These are phyloP conservation scores for Drosophila robusta DNA, from an alignment of 2,888 invertebrate species.

Conservation along the genomic window DNA sequence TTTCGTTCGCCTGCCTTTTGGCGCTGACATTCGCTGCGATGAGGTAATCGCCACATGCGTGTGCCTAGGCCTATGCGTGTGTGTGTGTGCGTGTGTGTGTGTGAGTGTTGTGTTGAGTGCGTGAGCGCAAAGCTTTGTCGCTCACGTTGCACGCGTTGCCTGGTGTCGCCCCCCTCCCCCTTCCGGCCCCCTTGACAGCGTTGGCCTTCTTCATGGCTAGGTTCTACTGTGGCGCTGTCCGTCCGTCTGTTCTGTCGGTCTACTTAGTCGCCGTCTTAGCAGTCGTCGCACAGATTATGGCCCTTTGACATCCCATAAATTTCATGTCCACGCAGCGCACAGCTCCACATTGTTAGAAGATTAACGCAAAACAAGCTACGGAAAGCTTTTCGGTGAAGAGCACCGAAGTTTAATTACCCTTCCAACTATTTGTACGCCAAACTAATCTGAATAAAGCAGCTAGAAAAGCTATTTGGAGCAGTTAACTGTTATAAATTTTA, in stretches of 20 bases:
- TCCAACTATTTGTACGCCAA: neutral
- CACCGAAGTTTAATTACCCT: conserved; percentile 34
- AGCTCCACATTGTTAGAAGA: conserved; percentile 57
- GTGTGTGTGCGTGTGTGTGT: conserved; percentile 11
- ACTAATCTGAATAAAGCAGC: neutral
- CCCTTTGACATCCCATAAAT: conserved; percentile 82
- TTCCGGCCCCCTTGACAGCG: neutral
- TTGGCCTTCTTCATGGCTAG: conserved; percentile 34
- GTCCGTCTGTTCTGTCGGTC: conserved; percentile 12
- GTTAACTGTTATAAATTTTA: too few relatives aligned
- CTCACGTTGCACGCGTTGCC: conserved; percentile 68
- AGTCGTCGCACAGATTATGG: conserved; percentile 68
- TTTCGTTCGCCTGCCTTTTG: conserved; percentile 38
- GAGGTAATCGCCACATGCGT: conserved; percentile 74
- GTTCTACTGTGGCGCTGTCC: conserved; percentile 28
- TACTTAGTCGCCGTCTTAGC: conserved; percentile 33
- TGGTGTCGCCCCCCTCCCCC: neutral
- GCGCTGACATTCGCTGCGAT: conserved; percentile 73
- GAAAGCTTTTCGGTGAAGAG: neutral
- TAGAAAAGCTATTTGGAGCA: too few relatives aligned
- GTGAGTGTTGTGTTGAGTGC: conserved; percentile 36
- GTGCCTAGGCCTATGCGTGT: conserved; percentile 20
- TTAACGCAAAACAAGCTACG: conserved; percentile 43
- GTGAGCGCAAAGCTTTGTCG: conserved; percentile 66
- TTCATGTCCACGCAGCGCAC: conserved; percentile 63